Base-by-base conservation (phyloP, 2,113 vertebrate species). In the Platycercus adscitus region DNA sequence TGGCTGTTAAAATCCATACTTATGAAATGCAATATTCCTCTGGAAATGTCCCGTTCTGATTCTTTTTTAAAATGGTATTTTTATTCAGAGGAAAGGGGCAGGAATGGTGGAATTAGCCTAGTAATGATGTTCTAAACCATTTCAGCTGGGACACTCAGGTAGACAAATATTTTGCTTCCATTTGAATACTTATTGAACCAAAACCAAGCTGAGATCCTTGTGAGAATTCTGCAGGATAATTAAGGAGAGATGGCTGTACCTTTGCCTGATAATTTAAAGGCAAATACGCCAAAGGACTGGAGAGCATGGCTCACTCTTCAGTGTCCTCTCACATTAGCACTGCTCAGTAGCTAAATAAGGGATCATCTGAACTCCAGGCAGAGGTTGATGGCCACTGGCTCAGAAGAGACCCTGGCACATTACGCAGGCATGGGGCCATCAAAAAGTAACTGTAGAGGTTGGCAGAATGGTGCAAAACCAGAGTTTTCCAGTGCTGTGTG, bases 1-100 rank as follows among this genome's bases (percentile, higher is more conserved):
- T 88, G 94, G 91, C 89, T 95, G 89, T 80, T 95, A 92, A 95
- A 96, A 95, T 91, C 80, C 81, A 89, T 93, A 81, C 86, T 71
- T 93, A 41, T 1, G 52, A 95, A 95, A 95, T 72, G n/a, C 41
- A 95, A 94, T 95, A 93, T 93, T 95, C 85, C 87, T 96, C 78
- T 96, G 87, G 83, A 95, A 97, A 93, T 58, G 41, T 80, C 85
- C 81, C 29, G 9, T 86, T 89, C 50, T 31, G 53, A 20, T 63
- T 79, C 43, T 78, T 84, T 85, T 68, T 87, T 89, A 20, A 65
- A 91, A 85, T 52, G 33, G 49, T 77, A 81, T 77, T 94, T 93
- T 95, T 86, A 88, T 84, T 50, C 69, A 21, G 60, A 39, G 69
- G 46, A 90, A 84, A 81, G 50, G 46, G 44, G 76, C 83, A 88